Conservation (phyloP, 2,888 invertebrate species). For the Anthophora plumipes region DNA sequence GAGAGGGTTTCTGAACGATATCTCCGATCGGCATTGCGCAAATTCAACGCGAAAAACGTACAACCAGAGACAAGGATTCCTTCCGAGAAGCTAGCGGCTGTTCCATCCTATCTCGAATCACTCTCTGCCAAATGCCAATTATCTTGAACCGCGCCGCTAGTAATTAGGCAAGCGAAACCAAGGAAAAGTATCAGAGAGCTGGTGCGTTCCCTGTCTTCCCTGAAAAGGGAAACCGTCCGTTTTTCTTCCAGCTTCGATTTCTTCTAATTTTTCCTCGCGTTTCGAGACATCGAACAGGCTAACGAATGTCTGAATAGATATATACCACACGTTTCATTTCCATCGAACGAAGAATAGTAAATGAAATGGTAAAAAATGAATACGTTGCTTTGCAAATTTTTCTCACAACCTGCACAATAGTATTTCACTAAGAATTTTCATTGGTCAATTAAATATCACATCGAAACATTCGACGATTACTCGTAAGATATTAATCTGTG, state of each 20-base stretch:
- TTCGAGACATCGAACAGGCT: not conserved
- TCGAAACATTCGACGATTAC: no score
- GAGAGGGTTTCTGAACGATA: conserved; percentile 69
- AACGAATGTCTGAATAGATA: no score
- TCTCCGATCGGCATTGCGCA: conserved; percentile 75
- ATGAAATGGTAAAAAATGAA: no score
- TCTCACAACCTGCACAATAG: no score
- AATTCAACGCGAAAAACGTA: conserved; percentile 72
- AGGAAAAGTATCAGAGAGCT: conserved; percentile 51
- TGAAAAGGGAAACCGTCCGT: conserved; percentile 46
- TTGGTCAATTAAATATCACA: no score
- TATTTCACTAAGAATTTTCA: no score
- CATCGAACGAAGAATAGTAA: no score
- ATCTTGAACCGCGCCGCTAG: conserved; percentile 68
- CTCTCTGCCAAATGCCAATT: conserved; percentile 76
- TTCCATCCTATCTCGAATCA: conserved; percentile 71
- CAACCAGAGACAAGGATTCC: conserved; percentile 70
- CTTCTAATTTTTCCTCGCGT: conserved; percentile 22
- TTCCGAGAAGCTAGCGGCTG: conserved; percentile 73
- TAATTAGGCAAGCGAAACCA: conserved; percentile 59
- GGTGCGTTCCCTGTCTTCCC: conserved; percentile 36
- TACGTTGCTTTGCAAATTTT: no score
- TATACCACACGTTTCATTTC: no score
- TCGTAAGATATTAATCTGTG: no score
- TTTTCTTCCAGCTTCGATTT: not conserved